Base-by-base conservation (phyloP, 2,888 invertebrate genomes). In the Prostheceraeus crozeri region DNA sequence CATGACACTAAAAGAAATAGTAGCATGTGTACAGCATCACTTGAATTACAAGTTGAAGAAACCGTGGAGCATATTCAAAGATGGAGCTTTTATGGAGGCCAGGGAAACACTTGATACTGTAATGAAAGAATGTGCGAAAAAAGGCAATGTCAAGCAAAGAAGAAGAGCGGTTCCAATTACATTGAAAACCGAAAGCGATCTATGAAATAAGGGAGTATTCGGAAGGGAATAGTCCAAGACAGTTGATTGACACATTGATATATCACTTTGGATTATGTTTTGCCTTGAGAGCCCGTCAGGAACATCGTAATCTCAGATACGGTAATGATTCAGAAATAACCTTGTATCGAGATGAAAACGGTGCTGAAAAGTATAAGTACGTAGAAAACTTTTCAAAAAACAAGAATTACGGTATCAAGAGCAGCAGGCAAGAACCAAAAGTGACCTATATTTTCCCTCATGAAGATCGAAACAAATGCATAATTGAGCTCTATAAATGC, bases 251-350 rank as follows among this genome's bases (percentile, higher is more conserved):
- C 40, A 40, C 40, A 40, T 40, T 40, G 40, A 40, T 10, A 10
- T 40, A 40, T 48, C 28, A 48, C 48, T 48, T 48, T 48, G 48
- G 48, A 28, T 30, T 48, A 28, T 28, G 28, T 30, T 48, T 48
- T 48, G 10, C 48, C 28, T 48, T 48, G 28, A 25, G 48, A 19
- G 25, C 48, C 14, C 28, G 48, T 30, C 25, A 48, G 28, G 48
- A 48, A 48, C 48, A 48, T 48, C 48, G 48, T 19, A 30, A 48
- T 48, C 27, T 48, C 27, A 25, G 48, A 28, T 48, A 28, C 23
- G 48, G 48, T 48, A n/a, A n/a, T n/a, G n/a, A n/a, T n/a, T n/a
- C n/a, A n/a, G n/a, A n/a, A n/a, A n/a, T n/a, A n/a, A n/a, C n/a
- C n/a, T n/a, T n/a, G n/a, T n/a, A n/a, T n/a, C n/a, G n/a, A n/a